phyloP scores from a whole-genome alignment of 1,140 invertebrate genomes.

The Eupristina koningsbergeri region DNA sequence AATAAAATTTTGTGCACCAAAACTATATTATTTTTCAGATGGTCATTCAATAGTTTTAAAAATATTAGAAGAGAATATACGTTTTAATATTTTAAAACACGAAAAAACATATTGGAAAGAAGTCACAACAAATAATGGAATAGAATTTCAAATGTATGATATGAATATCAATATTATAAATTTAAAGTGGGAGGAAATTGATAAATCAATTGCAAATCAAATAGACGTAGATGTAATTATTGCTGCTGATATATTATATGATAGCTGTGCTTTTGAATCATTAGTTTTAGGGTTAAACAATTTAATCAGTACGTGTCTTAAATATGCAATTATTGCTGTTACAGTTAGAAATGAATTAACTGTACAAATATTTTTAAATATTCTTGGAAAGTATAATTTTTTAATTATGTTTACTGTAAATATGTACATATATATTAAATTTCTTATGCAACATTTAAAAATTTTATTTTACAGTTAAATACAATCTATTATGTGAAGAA shows the following conservation, averaged over 20 bases:
- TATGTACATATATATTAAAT: conserved; percentile 27
- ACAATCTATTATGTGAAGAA: conserved; percentile 60
- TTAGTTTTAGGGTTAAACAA: conserved; percentile 67
- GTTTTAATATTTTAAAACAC: conserved; percentile 63
- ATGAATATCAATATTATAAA: conserved; percentile 65
- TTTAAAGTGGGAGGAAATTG: conserved; percentile 73
- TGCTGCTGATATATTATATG: conserved; percentile 75
- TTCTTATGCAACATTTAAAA: conserved; percentile 42
- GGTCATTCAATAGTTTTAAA: conserved; percentile 73
- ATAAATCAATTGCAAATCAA: conserved; percentile 55
- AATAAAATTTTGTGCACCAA: conserved; percentile 69
- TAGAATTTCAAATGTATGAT: conserved; percentile 43
- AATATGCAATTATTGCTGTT: conserved; percentile 70
- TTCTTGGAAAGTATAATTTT: conserved; percentile 64
- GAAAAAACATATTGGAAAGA: conserved; percentile 27
- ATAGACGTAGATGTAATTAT: conserved; percentile 68
- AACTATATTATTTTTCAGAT: conserved; percentile 74
- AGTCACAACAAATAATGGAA: conserved; percentile 16
- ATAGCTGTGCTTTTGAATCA: conserved; percentile 66
- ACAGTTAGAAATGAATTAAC: conserved; percentile 73
- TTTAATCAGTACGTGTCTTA: conserved; percentile 59
- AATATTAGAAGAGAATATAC: conserved; percentile 70
- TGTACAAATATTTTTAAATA: conserved; percentile 66
- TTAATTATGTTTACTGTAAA: conserved; percentile 30
- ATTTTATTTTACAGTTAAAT: conserved; percentile 58